Evolutionary conservation across 2,113 vertebrate genomes (phyloP), one percentile per base, ranked within the genome.

Genomic region (Tragelaphus scriptus): DNA sequence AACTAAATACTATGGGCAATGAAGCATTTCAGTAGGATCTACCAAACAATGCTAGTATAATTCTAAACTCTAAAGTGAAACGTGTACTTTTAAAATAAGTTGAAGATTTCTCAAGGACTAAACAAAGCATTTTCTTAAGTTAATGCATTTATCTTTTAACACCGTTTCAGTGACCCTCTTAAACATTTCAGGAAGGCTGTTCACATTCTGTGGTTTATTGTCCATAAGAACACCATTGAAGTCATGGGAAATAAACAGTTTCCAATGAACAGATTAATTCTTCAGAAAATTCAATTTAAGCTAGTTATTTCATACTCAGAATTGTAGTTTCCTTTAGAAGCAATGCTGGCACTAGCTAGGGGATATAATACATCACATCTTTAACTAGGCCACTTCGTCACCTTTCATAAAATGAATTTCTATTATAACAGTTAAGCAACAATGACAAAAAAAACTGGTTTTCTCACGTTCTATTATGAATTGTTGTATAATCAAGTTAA

Each of bases 271-370:
- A 95, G 68, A 94, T 10, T 59, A 77, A 92, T 92, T 89, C 17
- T 95, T 94, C 13, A 82, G 91, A 96, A 95, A 97, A 90, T 95
- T 98, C 95, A 84, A 79, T 96, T 94, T 88, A 96, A 96, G 90
- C 90, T 94, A 44, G 53, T 59, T 95, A 58, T 94, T 96, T 98
- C 77, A 84, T 77, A 84, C 63, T 59, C 53, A 51, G 85, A 96
- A 86, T 11, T 56, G 40, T 15, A n/a, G 68, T 94, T 97, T 86
- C 2, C 16, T 93, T 90, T 53, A 23, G 28, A 95, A 90, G 17
- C 6, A 80, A 40, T 26, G 30, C 55, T 65, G 85, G 36, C n/a
- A 86, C 21, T 58, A 40, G 55, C 44, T 80, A n/a, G 59, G 28
- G 9, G 25, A 55, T 26, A 55, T 1, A 89, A 87, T 58, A 17